Evolutionary conservation across 1,140 invertebrate species (phyloP), one percentile per base, ranked within the genome.

Genomic region (Pachypsylla venusta): DNA sequence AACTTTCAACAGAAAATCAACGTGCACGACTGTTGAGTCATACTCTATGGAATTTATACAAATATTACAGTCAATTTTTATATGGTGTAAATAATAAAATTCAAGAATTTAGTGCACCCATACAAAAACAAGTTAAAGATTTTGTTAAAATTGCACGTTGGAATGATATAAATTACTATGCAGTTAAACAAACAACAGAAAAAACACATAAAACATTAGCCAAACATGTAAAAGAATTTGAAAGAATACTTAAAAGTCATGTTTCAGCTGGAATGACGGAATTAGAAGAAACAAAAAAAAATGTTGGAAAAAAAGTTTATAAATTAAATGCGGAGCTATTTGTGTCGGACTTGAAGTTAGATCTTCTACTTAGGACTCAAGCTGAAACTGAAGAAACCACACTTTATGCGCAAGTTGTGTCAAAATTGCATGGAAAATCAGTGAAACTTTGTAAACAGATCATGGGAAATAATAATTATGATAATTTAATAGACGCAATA

Each of bases 91-190:
- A 73, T 0, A 71, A 74, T 1, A 75, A 78, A 56, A 81, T 94
- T 1, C 77, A 79, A 20, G 74, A 78, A 3, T 71, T 85, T 5
- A 79, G 83, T 57, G 66, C 74, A 0, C 89, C 91, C 0, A 88
- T 96, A 60, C 89, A 96, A 64, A 94, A 93, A 73, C 87, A 93
- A 70, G 68, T 98, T 1, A 85, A 85, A 62, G 89, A 95, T 61
- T 93, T 92, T 70, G 87, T 98, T 0, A 96, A 97, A 70, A 96
- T 98, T 42, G 85, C 85, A n/a, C 77, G 89, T 27, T 98, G 93
- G 87, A 75, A 80, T 63, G 93, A 98, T 67, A 81, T 93, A 1
- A 96, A 87, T 67, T 94, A 94, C 69, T 96, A 88, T 81, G 81
- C 89, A n/a, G 80, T 98, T 7, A 92, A 89, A 63, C 82, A 87